phyloP scores from a whole-genome alignment of 64 coral and sea anemone genomes.

The Dendronephthya gigantea region DNA sequence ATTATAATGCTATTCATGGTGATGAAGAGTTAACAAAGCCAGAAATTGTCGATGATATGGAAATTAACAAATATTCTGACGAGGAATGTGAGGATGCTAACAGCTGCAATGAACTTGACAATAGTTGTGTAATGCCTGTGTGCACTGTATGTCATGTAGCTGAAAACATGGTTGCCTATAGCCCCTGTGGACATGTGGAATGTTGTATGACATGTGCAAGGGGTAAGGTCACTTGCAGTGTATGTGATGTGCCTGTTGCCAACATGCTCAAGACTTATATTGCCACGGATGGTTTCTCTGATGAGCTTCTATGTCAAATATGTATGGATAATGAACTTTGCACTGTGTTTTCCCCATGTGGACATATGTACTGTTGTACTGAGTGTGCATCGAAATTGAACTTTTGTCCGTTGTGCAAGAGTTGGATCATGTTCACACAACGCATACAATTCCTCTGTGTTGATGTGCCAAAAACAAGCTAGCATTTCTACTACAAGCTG shows the following conservation, averaged over 20 bases:
- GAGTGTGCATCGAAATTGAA: constrained; percentile 63
- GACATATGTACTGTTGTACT: constrained; percentile 68
- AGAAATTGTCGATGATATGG: background rate
- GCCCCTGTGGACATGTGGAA: constrained; percentile 79
- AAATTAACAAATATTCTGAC: background rate
- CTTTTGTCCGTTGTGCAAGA: constrained; percentile 88
- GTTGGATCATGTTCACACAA: constrained; percentile 75
- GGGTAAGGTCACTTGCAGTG: constrained; percentile 36
- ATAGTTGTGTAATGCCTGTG: constrained; percentile 50
- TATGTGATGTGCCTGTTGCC: constrained; percentile 52
- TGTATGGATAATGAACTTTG: constrained; percentile 88
- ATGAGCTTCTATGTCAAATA: constrained; percentile 89
- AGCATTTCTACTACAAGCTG: background rate
- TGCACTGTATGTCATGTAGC: constrained; percentile 55
- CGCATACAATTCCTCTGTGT: constrained; percentile 44
- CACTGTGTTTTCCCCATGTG: constrained; percentile 89
- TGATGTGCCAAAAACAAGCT: background rate
- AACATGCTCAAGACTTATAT: constrained; percentile 64
- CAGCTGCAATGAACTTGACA: constrained; percentile 7
- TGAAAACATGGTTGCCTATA: constrained; percentile 64
- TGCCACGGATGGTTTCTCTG: constrained; percentile 51
- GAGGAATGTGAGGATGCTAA: background rate
- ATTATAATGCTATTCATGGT: constrained; percentile 51
- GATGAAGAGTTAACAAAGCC: background rate
- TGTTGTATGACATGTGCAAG: constrained; percentile 58